Evolutionary conservation across 2,797 vertebrate genomes (phyloP).

Genomic region (Myiotriccus ornatus): DNA sequence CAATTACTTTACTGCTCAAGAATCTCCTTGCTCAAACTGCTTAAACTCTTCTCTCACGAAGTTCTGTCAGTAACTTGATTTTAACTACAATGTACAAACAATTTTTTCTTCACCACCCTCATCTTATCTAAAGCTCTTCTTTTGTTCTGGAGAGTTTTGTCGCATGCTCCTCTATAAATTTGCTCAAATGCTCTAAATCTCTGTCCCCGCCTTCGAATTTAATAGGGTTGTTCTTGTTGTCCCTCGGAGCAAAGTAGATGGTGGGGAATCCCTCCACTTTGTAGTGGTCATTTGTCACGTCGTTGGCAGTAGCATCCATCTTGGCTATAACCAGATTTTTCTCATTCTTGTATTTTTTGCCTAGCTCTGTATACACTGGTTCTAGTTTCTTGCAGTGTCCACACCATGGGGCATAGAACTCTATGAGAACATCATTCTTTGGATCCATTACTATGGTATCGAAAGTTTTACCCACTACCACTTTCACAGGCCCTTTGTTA

Average conservation of each 20-base stretch:
- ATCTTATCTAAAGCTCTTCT: constrained; percentile 88
- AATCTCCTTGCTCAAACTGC: constrained; percentile 2
- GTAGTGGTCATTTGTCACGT: constrained; percentile 84
- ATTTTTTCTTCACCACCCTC: neutral
- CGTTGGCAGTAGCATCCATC: constrained; percentile 94
- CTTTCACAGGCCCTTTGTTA: constrained; percentile 93
- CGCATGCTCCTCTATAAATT: constrained; percentile 90
- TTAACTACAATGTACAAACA: neutral
- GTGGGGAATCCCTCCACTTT: constrained; percentile 96
- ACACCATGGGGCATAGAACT: constrained; percentile 98
- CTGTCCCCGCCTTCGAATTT: constrained; percentile 88
- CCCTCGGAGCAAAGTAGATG: constrained; percentile 90
- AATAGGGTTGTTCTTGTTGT: constrained; percentile 88
- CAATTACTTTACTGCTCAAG: constrained; percentile 19
- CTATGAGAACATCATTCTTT: constrained; percentile 90
- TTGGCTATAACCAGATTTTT: constrained; percentile 93
- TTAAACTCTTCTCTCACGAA: neutral
- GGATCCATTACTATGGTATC: constrained; percentile 91
- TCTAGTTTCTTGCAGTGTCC: constrained; percentile 96
- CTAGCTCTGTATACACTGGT: constrained; percentile 86
- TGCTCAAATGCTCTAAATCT: constrained; percentile 89
- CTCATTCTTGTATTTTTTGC: constrained; percentile 91
- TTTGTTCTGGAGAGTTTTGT: constrained; percentile 80
- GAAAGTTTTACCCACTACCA: constrained; percentile 95
- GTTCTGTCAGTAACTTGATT: constrained; percentile 37